Base-by-base conservation (phyloP, 2,797 vertebrate genomes). In the Lagorchestes hirsutus region DNA sequence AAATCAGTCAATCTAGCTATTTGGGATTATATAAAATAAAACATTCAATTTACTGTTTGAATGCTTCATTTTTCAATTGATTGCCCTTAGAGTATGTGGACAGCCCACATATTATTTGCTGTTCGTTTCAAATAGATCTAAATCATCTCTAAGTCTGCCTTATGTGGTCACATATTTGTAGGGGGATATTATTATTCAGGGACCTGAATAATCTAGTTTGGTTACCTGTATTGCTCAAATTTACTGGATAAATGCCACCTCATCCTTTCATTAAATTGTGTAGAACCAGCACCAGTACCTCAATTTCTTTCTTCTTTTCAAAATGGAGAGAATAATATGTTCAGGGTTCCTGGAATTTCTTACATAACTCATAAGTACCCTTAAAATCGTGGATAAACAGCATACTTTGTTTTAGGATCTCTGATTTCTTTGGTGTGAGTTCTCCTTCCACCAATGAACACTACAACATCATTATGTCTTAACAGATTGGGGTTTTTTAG, bases 231-330 rank as follows among this genome's bases (percentile, higher is more conserved):
- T 46, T 92, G 93, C 55, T 92, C 93, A 95, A 94, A 93, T 94
- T 95, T 90, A 94, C 54, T 11, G 52, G 27, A 18, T 57, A 92
- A 92, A 13, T 93, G 46, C 4, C 55, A 93, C 92, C 87, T 82
- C 31, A 1, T 67, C 1, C 40, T 29, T 56, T 74, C 28, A 94
- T 55, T 92, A 74, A 93, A 4, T 92, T 59, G 16, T 13, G 1
- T 29, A 29, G 40, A 92, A 55, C 96, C 92, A 93, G 93, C 55
- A 34, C 97, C 52, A 96, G 90, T 50, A 92, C 16, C 50, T 94
- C 62, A 55, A 18, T 67, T 94, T 91, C 4, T 93, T 62, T 6
- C 14, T 67, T 54, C 90, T 91, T 91, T 92, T 94, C 54, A 62
- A 74, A 91, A 95, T 58, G 18, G 34, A 95, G 8, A 58, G 90